Evolutionary conservation across 2,888 invertebrate genomes (phyloP), one percentile per base, ranked within the genome.

Genomic region (Dastarcus helophoroides): DNA sequence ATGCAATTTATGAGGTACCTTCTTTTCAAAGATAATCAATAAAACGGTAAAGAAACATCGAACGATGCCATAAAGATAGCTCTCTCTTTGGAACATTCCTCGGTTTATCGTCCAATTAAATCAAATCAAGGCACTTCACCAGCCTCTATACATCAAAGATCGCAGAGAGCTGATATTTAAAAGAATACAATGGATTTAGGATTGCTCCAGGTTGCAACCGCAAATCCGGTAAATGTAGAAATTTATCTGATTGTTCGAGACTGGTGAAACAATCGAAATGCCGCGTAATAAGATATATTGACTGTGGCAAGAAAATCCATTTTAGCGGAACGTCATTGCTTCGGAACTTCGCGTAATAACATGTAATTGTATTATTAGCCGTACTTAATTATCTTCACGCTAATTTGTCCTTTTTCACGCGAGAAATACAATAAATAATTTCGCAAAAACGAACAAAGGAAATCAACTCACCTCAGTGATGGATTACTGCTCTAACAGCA

Each of bases 61-160:
- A 37, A 44, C 43, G 40, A 41, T 43, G 33, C 24, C 37, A 41
- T 39, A 37, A 37, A 41, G 40, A 43, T 44, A 42, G 47, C 32
- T 36, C 41, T 38, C 37, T 48, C 43, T 40, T 39, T 38, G 38
- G 43, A 41, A 37, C 34, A 44, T 43, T 44, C 42, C 42, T 38
- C 40, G 40, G 33, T 53, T 55, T 55, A 55, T 55, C 54, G 44
- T 46, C 54, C 55, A 55, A 54, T 55, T 55, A 55, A 49, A 55
- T 55, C 53, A 48, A 53, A 52, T 52, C 49, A 51, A 53, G 48
- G 47, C 52, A 50, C 49, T 50, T 51, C 51, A 42, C 43, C 52
- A 44, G 46, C 49, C 44, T 46, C 50, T 49, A 53, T 53, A 54
- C 46, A 50, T 53, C 50, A 48, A 48, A 47, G 53, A 54, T 53